phyloP scores from a whole-genome alignment of 2,113 vertebrate genomes.

The Alces alces region DNA sequence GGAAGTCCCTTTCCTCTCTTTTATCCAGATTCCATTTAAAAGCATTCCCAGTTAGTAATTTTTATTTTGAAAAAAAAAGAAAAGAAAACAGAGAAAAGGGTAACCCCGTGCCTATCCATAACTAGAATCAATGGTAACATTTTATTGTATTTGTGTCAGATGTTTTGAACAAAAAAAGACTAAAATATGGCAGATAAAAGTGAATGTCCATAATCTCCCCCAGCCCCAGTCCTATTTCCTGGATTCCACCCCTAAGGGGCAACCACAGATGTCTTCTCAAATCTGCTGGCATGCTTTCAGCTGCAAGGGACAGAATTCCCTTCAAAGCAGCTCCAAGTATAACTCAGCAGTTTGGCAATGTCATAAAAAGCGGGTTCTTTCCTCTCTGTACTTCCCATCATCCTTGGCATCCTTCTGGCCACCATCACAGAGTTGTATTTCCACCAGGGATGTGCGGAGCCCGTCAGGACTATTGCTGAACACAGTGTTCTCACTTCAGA shows the following conservation, averaged over 20 bases:
- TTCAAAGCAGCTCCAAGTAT: slow-evolving; percentile 1
- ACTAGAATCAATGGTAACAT: background rate
- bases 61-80: slow-evolving; percentile 13
- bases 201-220: background rate
- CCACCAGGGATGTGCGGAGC: background rate
- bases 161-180: background rate
- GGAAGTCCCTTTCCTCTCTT: background rate
- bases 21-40: background rate
- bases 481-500: background rate
- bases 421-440: background rate
- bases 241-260: background rate
- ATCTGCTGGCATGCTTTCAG: background rate
- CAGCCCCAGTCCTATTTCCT: background rate
- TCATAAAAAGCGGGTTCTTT: background rate
- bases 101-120: background rate
- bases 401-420: slow-evolving; percentile 41
- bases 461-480: background rate
- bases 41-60: background rate
- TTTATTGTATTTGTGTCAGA: background rate
- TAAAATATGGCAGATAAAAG: background rate
- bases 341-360: background rate
- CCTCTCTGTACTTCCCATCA: background rate
- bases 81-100: background rate
- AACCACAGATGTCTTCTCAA: background rate
- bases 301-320: background rate